phyloP scores from a whole-genome alignment of 2,113 vertebrate genomes.

The Limnothrissa miodon region DNA sequence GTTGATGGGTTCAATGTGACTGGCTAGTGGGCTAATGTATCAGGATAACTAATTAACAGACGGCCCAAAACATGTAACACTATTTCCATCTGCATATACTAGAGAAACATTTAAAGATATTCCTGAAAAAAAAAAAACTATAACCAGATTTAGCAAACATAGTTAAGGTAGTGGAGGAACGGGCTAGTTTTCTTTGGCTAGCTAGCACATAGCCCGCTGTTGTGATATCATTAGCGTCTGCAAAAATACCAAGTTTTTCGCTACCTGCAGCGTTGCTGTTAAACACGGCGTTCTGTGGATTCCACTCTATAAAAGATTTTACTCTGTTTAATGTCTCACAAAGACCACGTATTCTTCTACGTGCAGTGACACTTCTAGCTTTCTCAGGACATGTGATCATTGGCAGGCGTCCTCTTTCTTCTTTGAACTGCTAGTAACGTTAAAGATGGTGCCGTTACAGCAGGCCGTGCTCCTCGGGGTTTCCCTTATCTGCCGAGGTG shows the following conservation, averaged over 20 bases:
- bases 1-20: neutral
- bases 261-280: neutral
- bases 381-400: neutral
- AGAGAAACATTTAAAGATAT: neutral
- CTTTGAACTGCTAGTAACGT: slow-evolving; percentile 3
- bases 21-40: neutral
- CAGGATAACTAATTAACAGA: neutral
- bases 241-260: neutral
- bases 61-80: neutral
- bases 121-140: neutral
- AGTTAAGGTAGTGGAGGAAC: neutral
- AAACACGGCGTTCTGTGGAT: neutral
- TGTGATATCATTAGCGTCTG: neutral
- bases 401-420: neutral
- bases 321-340: neutral
- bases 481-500: neutral
- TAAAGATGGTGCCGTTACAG: neutral
- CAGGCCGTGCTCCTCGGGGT: slow-evolving; percentile 9
- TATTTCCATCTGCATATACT: neutral
- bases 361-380: neutral
- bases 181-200: neutral
- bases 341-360: neutral
- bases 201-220: neutral
- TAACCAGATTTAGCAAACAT: neutral
- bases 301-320: neutral